These are phyloP conservation scores for Fabriciana adippe DNA, from an alignment of 2,888 invertebrate species.

Conservation along the genomic window DNA sequence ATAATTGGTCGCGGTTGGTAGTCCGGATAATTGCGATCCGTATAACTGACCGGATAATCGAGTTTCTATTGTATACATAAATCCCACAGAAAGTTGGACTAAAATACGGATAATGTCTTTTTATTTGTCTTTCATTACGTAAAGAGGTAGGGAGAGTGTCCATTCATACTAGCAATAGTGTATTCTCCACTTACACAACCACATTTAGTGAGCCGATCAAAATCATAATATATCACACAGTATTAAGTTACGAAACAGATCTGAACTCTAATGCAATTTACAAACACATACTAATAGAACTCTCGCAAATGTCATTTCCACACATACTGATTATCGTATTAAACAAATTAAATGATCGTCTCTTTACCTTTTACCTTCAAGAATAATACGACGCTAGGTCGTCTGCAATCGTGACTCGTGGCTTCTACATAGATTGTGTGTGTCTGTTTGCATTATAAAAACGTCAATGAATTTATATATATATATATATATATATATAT, in stretches of 20 bases:
- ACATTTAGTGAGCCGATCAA: not conserved
- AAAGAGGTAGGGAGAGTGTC: too few species aligned
- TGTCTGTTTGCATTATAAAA: slow-evolving; percentile 30
- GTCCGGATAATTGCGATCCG: too few species aligned
- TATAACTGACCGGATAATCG: too few species aligned
- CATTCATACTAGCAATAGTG: too few species aligned
- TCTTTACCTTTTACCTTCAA: slow-evolving; percentile 42
- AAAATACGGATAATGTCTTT: too few species aligned
- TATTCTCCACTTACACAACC: slow-evolving; percentile 8
- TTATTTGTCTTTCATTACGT: too few species aligned
- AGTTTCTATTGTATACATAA: too few species aligned
- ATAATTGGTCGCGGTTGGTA: too few species aligned
- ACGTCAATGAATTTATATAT: slow-evolving; percentile 14
- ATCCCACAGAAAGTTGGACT: too few species aligned
- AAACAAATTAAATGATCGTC: slow-evolving; percentile 30
- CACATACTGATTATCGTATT: slow-evolving; percentile 30
- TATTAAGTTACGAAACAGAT: slow-evolving; percentile 1
- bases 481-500: too few species aligned
- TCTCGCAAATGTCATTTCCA: slow-evolving; percentile 28
- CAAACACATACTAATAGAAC: slow-evolving; percentile 21
- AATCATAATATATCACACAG: slow-evolving; percentile 10
- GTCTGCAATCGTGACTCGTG: slow-evolving; percentile 45
- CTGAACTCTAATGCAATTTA: slow-evolving; percentile 9
- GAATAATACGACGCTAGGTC: slow-evolving; percentile 41
- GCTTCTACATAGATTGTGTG: slow-evolving; percentile 41